Evolutionary conservation across 2,797 vertebrate species (phyloP).

Genomic region (Ctenochaetus hawaiiensis): DNA sequence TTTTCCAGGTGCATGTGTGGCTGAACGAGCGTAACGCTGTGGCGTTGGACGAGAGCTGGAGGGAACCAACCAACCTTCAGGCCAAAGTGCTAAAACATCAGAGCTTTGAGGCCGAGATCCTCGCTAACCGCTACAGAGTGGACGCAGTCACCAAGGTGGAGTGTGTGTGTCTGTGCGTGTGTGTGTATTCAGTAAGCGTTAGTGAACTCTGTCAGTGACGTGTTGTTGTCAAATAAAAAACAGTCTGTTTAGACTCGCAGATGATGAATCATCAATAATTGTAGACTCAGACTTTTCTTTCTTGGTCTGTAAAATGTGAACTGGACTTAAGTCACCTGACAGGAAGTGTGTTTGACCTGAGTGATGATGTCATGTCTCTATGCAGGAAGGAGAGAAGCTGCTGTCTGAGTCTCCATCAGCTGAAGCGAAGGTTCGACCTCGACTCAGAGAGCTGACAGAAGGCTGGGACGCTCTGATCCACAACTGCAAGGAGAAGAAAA

Average conservation of each 20-base stretch:
- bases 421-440: conserved; percentile 82
- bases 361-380: not conserved
- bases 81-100: conserved; percentile 90
- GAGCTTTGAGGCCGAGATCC: conserved; percentile 89
- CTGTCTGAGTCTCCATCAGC: conserved; percentile 75
- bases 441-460: conserved; percentile 86
- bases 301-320: too few relatives aligned
- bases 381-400: conserved; percentile 90
- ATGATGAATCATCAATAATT: too few relatives aligned
- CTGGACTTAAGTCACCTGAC: not conserved
- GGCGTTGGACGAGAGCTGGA: conserved; percentile 89
- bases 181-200: too few relatives aligned
- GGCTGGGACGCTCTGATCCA: conserved; percentile 87
- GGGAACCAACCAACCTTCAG: conserved; percentile 88
- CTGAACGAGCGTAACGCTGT: conserved; percentile 89
- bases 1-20: conserved; percentile 81
- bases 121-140: conserved; percentile 83
- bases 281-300: too few relatives aligned
- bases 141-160: conserved; percentile 84
- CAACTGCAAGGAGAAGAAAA: conserved; percentile 87
- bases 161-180: conserved; percentile 2
- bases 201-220: too few relatives aligned
- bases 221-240: too few relatives aligned
- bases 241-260: too few relatives aligned
- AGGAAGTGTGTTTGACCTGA: not conserved